Conservation (phyloP, 2,888 invertebrate species). For the Acleris cristana region DNA sequence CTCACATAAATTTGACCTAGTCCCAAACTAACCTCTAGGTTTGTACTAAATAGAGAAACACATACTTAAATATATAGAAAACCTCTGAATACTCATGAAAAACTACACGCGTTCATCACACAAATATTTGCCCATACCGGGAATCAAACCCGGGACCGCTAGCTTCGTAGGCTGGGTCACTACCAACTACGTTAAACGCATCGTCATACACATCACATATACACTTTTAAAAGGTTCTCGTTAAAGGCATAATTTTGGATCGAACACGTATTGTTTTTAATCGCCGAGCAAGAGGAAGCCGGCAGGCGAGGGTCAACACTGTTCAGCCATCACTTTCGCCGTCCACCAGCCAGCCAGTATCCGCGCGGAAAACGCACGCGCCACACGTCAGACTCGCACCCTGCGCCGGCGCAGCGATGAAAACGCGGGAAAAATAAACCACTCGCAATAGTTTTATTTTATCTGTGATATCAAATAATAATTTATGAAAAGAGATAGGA, state of each 20-base stretch:
- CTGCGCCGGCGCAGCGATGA: constrained; percentile 25
- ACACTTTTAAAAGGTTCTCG: too few relatives aligned
- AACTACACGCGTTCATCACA: too few relatives aligned
- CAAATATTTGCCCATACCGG: too few relatives aligned
- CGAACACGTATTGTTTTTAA: constrained; percentile 6
- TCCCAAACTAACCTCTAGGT: too few relatives aligned
- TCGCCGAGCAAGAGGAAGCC: constrained; percentile 27
- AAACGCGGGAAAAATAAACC: constrained; percentile 30
- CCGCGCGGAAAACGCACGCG: constrained; percentile 56
- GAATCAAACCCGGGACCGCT: too few relatives aligned
- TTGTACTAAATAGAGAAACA: too few relatives aligned
- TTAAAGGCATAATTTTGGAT: not conserved
- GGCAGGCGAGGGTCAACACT: constrained; percentile 46
- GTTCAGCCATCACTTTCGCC: constrained; percentile 69
- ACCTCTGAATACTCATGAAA: too few relatives aligned
- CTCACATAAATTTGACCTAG: too few relatives aligned
- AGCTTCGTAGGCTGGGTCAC: too few relatives aligned
- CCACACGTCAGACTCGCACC: constrained; percentile 52
- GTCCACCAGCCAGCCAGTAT: constrained; percentile 65
- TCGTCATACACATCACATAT: too few relatives aligned
- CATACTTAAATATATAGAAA: too few relatives aligned
- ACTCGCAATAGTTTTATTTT: constrained; percentile 19
- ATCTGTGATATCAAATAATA: constrained; percentile 33
- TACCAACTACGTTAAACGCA: too few relatives aligned
- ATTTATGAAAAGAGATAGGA: constrained; percentile 12